phyloP scores from a whole-genome alignment of 2,888 invertebrate species.

The Yponomeuta evonymella region DNA sequence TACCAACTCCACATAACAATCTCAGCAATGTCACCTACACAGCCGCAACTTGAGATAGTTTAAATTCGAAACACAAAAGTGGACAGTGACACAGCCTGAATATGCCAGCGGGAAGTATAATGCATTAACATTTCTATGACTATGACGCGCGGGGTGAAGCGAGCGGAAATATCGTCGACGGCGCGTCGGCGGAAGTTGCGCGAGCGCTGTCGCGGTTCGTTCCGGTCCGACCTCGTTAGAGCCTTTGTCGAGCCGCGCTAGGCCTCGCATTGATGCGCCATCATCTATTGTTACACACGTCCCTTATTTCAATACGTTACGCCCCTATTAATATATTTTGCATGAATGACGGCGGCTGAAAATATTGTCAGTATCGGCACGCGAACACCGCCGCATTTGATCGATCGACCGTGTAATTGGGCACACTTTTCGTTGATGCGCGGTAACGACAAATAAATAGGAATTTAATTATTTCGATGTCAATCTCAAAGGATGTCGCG shows the following conservation, averaged over 20 bases:
- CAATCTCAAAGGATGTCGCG: background rate
- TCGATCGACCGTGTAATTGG: too few species aligned
- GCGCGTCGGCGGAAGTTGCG: slow-evolving; percentile 29
- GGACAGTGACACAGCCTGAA: slow-evolving; percentile 13
- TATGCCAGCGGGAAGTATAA: slow-evolving; percentile 10
- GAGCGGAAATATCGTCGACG: slow-evolving; percentile 53
- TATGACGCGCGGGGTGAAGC: slow-evolving; percentile 16
- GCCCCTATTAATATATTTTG: background rate
- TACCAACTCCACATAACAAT: background rate
- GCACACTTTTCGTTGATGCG: too few species aligned
- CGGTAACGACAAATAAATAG: too few species aligned
- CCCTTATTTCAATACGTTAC: background rate
- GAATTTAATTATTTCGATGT: background rate
- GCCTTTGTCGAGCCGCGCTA: slow-evolving; percentile 25
- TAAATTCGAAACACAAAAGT: slow-evolving; percentile 4
- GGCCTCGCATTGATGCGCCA: slow-evolving; percentile 9
- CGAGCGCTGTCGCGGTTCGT: slow-evolving; percentile 37
- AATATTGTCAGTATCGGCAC: background rate
- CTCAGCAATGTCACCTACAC: background rate
- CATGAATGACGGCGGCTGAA: background rate
- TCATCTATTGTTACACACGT: slow-evolving; percentile 1
- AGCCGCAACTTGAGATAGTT: slow-evolving; percentile 1
- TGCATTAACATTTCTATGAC: slow-evolving; percentile 15
- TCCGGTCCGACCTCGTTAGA: slow-evolving; percentile 60
- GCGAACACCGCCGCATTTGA: too few species aligned